phyloP scores from a whole-genome alignment of 2,888 invertebrate species.

The Trachelus troglodyta region DNA sequence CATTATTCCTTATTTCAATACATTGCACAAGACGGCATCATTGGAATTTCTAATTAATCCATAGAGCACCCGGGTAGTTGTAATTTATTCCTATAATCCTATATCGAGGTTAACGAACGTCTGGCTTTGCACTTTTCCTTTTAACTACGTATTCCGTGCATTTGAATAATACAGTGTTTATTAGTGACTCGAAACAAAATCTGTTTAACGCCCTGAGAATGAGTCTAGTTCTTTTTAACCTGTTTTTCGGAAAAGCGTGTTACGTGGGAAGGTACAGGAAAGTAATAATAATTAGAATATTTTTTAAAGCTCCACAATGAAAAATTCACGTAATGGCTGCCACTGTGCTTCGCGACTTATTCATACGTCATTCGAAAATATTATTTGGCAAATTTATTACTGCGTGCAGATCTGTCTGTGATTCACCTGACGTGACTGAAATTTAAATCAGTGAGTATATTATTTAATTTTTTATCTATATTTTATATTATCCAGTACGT shows the following conservation, averaged over 20 bases:
- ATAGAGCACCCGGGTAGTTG: not conserved
- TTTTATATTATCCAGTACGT: not conserved
- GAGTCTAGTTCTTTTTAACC: not conserved
- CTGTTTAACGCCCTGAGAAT: not conserved
- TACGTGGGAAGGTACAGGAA: not conserved
- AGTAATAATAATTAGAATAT: not conserved
- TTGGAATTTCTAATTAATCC: slow-evolving; percentile 1
- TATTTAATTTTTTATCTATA: not conserved
- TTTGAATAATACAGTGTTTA: not conserved
- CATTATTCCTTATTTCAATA: slow-evolving; percentile 45
- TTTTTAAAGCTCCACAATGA: not conserved
- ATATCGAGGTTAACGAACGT: not conserved
- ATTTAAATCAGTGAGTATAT: not conserved
- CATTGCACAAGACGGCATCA: slow-evolving; percentile 24
- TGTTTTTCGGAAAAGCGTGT: not conserved
- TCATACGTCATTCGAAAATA: not conserved
- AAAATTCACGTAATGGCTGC: not conserved
- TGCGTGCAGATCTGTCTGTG: not conserved
- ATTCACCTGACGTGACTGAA: not conserved
- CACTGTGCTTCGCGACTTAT: not conserved
- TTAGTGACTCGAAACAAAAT: not conserved
- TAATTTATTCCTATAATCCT: not conserved
- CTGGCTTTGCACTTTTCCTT: not conserved
- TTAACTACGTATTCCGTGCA: not conserved
- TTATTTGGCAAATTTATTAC: not conserved